These are phyloP conservation scores for Pseudoips prasinana DNA, from an alignment of 2,888 invertebrate genomes.

Conservation along the genomic window DNA sequence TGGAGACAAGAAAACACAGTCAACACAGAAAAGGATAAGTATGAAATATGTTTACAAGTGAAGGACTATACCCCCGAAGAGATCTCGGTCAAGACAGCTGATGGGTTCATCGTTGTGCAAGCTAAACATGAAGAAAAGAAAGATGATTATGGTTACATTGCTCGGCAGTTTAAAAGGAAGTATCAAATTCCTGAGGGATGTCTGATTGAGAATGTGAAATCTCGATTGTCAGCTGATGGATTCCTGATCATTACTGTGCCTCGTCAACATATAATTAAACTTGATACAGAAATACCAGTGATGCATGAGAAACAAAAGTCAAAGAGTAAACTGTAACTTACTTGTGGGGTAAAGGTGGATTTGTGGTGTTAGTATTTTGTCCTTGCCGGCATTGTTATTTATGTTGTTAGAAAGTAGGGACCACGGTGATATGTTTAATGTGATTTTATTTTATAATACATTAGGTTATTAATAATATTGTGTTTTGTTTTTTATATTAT, in stretches of 20 bases:
- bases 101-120: slow-evolving; percentile 54
- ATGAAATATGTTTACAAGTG: slow-evolving; percentile 52
- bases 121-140: slow-evolving; percentile 61
- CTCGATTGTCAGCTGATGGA: slow-evolving; percentile 53
- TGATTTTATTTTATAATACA: slow-evolving; percentile 2
- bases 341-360: not conserved
- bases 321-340: slow-evolving; percentile 50
- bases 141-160: slow-evolving; percentile 56
- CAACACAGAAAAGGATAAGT: slow-evolving; percentile 45
- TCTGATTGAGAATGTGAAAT: slow-evolving; percentile 45
- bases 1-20: slow-evolving; percentile 54
- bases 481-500: too few relatives aligned
- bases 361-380: too few relatives aligned
- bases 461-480: too few relatives aligned
- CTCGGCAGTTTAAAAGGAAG: slow-evolving; percentile 54
- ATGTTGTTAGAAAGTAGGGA: too few relatives aligned
- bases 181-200: slow-evolving; percentile 55
- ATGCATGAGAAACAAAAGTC: slow-evolving; percentile 38
- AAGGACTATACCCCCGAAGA: slow-evolving; percentile 58
- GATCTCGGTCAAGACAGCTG: slow-evolving; percentile 47
- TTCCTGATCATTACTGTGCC: slow-evolving; percentile 49
- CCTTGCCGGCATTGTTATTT: too few relatives aligned
- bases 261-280: slow-evolving; percentile 36
- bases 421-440: too few relatives aligned
- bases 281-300: slow-evolving; percentile 59